Conservation (phyloP, 2,888 invertebrate genomes). For the Sabatieria punctata region DNA sequence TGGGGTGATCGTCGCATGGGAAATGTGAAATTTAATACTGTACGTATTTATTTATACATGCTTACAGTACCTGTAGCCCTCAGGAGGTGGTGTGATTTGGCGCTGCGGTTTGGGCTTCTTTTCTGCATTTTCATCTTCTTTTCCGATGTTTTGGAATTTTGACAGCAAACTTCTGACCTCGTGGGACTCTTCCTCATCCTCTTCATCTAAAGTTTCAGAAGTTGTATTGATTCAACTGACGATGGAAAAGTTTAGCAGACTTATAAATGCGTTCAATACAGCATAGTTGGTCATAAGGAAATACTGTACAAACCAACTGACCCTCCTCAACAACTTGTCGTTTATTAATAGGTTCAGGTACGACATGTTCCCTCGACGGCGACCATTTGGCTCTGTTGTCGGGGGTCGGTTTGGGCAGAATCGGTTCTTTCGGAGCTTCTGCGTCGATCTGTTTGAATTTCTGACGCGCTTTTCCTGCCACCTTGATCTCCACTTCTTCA, state of each 20-base stretch:
- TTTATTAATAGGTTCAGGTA: slow-evolving; percentile 25
- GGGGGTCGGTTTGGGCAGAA: not conserved
- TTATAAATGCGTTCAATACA: no score
- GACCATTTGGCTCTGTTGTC: not conserved
- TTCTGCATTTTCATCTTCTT: slow-evolving; percentile 8
- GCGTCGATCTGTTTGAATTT: slow-evolving; percentile 78
- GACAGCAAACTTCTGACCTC: slow-evolving; percentile 31
- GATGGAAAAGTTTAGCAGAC: no score
- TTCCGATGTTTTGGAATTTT: slow-evolving; percentile 29
- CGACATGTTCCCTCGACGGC: slow-evolving; percentile 5
- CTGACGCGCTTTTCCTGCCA: slow-evolving; percentile 62
- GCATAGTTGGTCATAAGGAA: no score
- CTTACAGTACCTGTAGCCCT: slow-evolving; percentile 10
- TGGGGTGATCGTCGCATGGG: no score
- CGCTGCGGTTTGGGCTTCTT: slow-evolving; percentile 9
- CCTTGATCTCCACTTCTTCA: slow-evolving; percentile 27
- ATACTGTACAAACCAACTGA: not conserved
- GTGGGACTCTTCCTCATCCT: slow-evolving; percentile 19
- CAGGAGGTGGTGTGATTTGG: slow-evolving; percentile 11
- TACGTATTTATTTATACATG: no score
- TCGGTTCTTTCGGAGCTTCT: slow-evolving; percentile 27
- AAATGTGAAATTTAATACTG: no score
- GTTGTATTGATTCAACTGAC: not conserved
- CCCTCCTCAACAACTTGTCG: slow-evolving; percentile 13
- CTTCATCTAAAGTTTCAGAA: slow-evolving; percentile 9